phyloP scores from a whole-genome alignment of 2,113 vertebrate genomes.

The Mesoclemmys tuberculata region DNA sequence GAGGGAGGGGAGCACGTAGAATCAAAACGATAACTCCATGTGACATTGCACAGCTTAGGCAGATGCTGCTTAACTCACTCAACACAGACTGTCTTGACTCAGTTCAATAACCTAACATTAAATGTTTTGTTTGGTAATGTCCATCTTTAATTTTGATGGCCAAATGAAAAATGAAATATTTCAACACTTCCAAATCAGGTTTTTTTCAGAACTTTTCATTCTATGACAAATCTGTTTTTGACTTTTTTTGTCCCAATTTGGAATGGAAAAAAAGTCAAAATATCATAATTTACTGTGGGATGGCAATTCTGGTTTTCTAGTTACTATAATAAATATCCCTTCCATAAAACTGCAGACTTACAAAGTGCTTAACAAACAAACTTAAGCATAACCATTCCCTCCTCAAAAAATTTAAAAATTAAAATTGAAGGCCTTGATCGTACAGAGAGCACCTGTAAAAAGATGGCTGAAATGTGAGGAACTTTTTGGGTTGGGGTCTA shows the following conservation, averaged over 20 bases:
- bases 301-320: neutral
- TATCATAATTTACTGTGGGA: neutral
- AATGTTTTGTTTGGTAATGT: neutral
- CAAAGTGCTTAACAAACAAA: neutral
- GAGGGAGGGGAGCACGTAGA: neutral
- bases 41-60: neutral
- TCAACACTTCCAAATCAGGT: neutral
- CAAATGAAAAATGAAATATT: neutral
- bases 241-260: neutral
- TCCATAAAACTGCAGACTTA: neutral
- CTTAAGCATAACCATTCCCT: neutral
- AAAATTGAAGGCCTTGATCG: neutral
- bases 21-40: neutral
- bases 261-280: neutral
- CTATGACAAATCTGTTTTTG: neutral
- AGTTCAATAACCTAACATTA: neutral
- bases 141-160: neutral
- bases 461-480: neutral
- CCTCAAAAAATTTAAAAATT: neutral
- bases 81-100: neutral
- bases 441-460: neutral
- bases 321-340: neutral
- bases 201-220: neutral
- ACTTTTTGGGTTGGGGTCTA: neutral
- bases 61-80: neutral